Evolutionary conservation across 2,888 invertebrate genomes (phyloP).

Genomic region (Andrena praecox): DNA sequence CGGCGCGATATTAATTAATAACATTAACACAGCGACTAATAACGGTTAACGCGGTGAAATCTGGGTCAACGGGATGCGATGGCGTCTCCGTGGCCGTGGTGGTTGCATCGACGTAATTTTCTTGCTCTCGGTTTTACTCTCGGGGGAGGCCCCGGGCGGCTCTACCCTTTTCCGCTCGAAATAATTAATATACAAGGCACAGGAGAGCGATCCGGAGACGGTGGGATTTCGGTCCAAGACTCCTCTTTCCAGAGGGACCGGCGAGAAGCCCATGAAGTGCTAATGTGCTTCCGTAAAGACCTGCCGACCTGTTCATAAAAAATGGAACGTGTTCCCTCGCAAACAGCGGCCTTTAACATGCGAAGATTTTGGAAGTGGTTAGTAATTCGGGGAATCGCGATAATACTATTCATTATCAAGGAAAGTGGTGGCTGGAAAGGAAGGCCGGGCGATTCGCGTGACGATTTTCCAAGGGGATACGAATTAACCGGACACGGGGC

Average conservation of each 20-base stretch:
- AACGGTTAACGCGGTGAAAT: slow-evolving; percentile 26
- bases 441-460: slow-evolving; percentile 29
- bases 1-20: slow-evolving; percentile 35
- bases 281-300: slow-evolving; percentile 58
- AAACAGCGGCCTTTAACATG: not conserved
- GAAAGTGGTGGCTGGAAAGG: too few species aligned
- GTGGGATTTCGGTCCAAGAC: slow-evolving; percentile 63
- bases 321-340: slow-evolving; percentile 31
- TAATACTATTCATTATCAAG: too few species aligned
- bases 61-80: slow-evolving; percentile 47
- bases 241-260: slow-evolving; percentile 42
- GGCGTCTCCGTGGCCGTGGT: not conserved
- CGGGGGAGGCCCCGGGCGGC: slow-evolving; percentile 13
- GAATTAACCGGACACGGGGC: slow-evolving; percentile 39
- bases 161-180: slow-evolving; percentile 69
- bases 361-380: too few species aligned
- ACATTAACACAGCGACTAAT: slow-evolving; percentile 15
- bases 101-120: slow-evolving; percentile 37
- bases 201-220: slow-evolving; percentile 76
- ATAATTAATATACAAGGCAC: slow-evolving; percentile 82
- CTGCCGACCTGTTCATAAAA: slow-evolving; percentile 43
- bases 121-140: slow-evolving; percentile 36
- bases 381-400: too few species aligned
- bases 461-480: slow-evolving; percentile 36
- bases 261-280: slow-evolving; percentile 45